Evolutionary conservation across 1,140 invertebrate genomes (phyloP), one percentile per base, ranked within the genome.

Genomic region (Conus betulinus): DNA sequence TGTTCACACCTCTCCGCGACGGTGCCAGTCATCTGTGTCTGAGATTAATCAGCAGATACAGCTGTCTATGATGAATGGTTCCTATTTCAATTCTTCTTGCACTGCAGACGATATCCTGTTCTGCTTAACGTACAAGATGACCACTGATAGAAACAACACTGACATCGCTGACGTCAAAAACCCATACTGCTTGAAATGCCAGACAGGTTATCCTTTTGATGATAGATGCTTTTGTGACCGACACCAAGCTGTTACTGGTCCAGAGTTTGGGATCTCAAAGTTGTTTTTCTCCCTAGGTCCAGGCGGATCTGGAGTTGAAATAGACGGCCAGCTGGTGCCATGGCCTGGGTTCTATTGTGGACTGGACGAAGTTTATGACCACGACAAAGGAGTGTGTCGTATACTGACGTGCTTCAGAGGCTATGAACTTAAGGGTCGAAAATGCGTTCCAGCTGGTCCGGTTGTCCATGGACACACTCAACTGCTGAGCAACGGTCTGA

Each of bases 141-240:
- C 78, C 27, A 51, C 78, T 11, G 25, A 0, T 81, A 27, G 8
- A 25, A 74, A 25, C 20, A 74, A 23, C 71, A 20, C 23, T 1
- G 10, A 20, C 23, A 52, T 7, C 13, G 8, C 39, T 6, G 27
- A 53, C 17, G 17, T 52, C 13, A 20, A 51, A 7, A 83, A 83
- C 55, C 81, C 81, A 11, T 52, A 83, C 53, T 83, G 81, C 53
- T 20, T 5, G 23, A 83, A 83, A 83, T 83, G 81, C 81, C 7
- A 8, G 11, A 60, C 81, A 23, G 81, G 81, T 17, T 60, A 57
- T 25, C 17, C 53, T 23, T 25, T 25, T 15, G 0, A 20, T 8
- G 81, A 57, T 27, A 6, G 53, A 8, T 83, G 81, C 10, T n/a
- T n/a, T n/a, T 25, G 52, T 15, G 55, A 27, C 6, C 8, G 39